Evolutionary conservation across 2,888 invertebrate genomes (phyloP).

Genomic region (Ormia ochracea): DNA sequence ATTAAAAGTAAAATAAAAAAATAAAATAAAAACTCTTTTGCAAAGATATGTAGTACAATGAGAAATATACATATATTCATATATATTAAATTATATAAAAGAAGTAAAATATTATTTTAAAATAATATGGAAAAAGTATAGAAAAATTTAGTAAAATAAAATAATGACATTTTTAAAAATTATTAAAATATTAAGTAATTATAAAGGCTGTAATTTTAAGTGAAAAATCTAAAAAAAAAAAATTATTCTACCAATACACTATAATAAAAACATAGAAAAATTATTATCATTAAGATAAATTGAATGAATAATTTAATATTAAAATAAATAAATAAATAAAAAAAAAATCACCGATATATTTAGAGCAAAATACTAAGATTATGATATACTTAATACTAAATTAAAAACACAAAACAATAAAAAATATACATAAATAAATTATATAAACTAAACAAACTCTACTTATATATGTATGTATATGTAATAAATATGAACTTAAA

Average conservation of each 20-base stretch:
- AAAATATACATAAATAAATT: conserved; percentile 58
- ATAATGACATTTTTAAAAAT: conserved; percentile 51
- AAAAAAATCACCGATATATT: conserved; percentile 59
- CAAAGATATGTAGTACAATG: conserved; percentile 72
- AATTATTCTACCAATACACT: conserved; percentile 54
- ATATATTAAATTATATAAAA: conserved; percentile 28
- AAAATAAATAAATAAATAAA: conserved; percentile 27
- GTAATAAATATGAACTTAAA: conserved; percentile 67
- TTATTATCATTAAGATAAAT: conserved; percentile 44
- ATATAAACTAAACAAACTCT: conserved; percentile 59
- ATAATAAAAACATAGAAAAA: conserved; percentile 54
- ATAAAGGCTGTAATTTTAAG: conserved; percentile 77
- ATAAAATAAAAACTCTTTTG: conserved; percentile 47
- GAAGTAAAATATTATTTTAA: conserved; percentile 10
- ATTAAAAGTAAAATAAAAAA: conserved; percentile 9
- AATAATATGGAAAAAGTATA: conserved; percentile 21
- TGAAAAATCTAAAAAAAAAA: conserved; percentile 66
- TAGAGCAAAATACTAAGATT: conserved; percentile 46
- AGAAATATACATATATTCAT: conserved; percentile 61
- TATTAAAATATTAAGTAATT: conserved; percentile 70
- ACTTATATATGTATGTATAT: conserved; percentile 64
- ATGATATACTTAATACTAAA: conserved; percentile 55
- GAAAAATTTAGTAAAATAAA: conserved; percentile 36
- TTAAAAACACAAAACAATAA: conserved; percentile 25
- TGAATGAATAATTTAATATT: conserved; percentile 3